Conservation (phyloP, 1,140 invertebrate species). For the Zaprionus taronus region DNA sequence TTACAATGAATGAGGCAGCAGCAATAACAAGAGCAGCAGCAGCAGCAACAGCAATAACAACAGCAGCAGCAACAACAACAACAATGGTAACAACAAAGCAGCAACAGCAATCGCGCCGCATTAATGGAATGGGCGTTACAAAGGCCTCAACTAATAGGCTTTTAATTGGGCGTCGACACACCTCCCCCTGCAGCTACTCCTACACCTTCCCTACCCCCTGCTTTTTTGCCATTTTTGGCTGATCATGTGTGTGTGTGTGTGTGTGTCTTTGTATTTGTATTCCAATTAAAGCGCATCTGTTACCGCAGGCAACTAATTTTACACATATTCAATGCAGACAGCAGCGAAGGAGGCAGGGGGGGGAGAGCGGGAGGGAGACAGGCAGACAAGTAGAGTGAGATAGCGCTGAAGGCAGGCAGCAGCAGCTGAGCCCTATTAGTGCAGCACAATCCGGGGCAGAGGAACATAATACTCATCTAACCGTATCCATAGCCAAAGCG, state of each 20-base stretch:
- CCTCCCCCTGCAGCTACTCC: neutral
- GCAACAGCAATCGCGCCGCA: neutral
- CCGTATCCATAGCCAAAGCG: constrained; percentile 37
- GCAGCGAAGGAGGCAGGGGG: neutral
- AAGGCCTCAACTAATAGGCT: constrained; percentile 62
- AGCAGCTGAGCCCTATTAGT: constrained; percentile 29
- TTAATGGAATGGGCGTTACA: constrained; percentile 1
- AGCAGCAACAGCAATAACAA: constrained; percentile 10
- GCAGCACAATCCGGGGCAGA: constrained; percentile 6
- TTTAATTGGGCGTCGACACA: constrained; percentile 62
- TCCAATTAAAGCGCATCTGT: constrained; percentile 76
- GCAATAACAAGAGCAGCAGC: constrained; percentile 11
- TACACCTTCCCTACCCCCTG: neutral
- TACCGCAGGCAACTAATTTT: constrained; percentile 69
- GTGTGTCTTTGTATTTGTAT: constrained; percentile 50
- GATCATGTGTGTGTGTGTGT: constrained; percentile 38
- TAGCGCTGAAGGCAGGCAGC: no score
- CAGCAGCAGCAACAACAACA: neutral
- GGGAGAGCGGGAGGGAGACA: neutral
- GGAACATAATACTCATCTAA: constrained; percentile 33
- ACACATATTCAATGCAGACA: constrained; percentile 59
- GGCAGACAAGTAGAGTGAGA: neutral
- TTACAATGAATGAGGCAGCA: constrained; percentile 31
- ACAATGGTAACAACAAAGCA: neutral
- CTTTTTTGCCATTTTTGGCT: constrained; percentile 23